Evolutionary conservation across 2,888 invertebrate genomes (phyloP), one percentile per base, ranked within the genome.

Genomic region (Myathropa florea): DNA sequence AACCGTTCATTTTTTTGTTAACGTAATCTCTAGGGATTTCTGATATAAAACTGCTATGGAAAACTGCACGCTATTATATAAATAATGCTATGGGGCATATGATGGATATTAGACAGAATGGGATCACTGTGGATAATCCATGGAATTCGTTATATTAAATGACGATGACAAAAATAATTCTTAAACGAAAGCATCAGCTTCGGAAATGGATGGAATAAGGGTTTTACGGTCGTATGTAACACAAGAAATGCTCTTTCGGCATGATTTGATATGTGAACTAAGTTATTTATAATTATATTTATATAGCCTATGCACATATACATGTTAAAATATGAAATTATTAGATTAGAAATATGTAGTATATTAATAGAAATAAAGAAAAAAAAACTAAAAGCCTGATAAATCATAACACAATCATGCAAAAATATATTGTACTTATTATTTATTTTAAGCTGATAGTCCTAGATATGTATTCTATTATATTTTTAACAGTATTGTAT

Each of bases 71-170:
- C 67, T 76, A 77, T 81, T 77, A 73, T 77, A 67, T 85, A 77
- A 77, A 85, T 82, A 77, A 67, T 73, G 55, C 63, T 80, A 28
- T 61, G 76, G 77, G 70, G 70, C 80, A 82, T 84, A 75, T 88
- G 88, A 88, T 83, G 88, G 83, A 88, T 88, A 88, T 88, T 88
- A 88, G 88, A 88, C 88, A 88, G 88, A 76, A 85, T 82, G 77
- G 88, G 88, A 88, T 88, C 85, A 88, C 67, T 67, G 70, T 64
- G 75, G 88, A 88, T 88, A 88, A 88, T 88, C 88, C 88, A 68
- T 81, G 81, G 82, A 85, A 85, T 85, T 85, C 85, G 81, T 77
- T 81, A 85, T 85, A 85, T 85, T 85, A 85, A 81, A 76, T 72
- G 77, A 81, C 77, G 85, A 81, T 85, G 85, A 85, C 85, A 77